Conservation (phyloP, 1,140 invertebrate species). For the Penaeus indicus region DNA sequence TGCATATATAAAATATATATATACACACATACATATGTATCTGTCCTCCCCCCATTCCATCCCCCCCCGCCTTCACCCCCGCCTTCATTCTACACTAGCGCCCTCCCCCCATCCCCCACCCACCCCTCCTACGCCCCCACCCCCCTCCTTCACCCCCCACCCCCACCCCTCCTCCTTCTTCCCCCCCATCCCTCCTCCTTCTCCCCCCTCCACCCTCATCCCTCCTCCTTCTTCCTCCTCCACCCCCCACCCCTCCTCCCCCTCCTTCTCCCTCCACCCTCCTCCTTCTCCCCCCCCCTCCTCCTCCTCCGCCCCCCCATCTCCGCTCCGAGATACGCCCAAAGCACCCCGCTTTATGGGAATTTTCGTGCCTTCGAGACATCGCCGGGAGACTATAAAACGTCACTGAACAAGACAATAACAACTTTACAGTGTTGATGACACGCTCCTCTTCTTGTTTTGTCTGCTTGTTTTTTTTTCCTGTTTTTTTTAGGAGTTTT, state of each 20-base stretch:
- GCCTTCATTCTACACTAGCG: too few species aligned
- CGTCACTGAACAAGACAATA: constrained; percentile 23
- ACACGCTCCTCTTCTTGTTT: neutral
- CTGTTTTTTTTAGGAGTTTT: neutral
- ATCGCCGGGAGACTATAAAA: constrained; percentile 24
- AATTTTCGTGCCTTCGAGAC: constrained; percentile 1
- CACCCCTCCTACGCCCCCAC: too few species aligned
- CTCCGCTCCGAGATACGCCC: neutral
- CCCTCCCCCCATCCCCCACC: too few species aligned
- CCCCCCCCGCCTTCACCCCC: too few species aligned
- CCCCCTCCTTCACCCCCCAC: too few species aligned
- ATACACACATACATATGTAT: too few species aligned
- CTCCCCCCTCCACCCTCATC: too few species aligned
- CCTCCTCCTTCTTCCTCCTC: too few species aligned
- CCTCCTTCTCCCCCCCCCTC: neutral
- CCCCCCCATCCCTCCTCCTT: neutral
- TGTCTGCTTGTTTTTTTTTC: neutral
- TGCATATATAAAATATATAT: too few species aligned
- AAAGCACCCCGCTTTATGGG: constrained; percentile 6
- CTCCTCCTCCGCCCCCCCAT: neutral
- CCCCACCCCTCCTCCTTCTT: neutral
- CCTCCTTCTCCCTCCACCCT: neutral
- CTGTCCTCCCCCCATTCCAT: too few species aligned
- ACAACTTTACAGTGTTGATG: constrained; percentile 35
- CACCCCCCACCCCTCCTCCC: neutral